These are phyloP conservation scores for Dasyornis broadbenti DNA, from an alignment of 2,113 vertebrate species.

Conservation along the genomic window DNA sequence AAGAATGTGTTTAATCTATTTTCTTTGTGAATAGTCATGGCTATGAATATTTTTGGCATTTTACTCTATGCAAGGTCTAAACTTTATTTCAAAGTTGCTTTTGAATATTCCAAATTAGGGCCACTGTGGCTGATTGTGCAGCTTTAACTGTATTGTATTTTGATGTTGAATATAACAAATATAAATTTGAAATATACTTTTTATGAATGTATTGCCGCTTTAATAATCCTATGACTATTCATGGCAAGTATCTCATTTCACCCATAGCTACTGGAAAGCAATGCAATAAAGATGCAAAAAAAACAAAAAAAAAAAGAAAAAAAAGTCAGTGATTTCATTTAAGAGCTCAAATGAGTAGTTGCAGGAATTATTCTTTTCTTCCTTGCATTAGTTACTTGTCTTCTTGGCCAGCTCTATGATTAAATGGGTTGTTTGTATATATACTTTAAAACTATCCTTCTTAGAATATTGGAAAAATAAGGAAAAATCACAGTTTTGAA, in stretches of 20 bases:
- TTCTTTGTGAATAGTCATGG: background rate
- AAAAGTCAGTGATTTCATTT: background rate
- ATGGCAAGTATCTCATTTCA: background rate
- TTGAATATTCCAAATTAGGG: background rate
- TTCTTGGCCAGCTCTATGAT: background rate
- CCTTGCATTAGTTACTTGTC: background rate
- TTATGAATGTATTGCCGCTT: background rate
- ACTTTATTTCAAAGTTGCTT: background rate
- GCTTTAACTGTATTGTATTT: background rate
- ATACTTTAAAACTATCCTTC: background rate
- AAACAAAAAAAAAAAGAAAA: too few species aligned
- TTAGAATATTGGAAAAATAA: background rate
- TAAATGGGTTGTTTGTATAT: background rate
- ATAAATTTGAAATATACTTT: background rate
- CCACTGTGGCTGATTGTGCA: background rate
- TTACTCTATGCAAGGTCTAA: background rate
- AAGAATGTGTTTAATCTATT: background rate
- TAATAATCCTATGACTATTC: background rate
- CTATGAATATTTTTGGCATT: background rate
- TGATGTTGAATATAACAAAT: background rate
- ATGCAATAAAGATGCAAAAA: background rate
- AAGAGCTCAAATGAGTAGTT: background rate
- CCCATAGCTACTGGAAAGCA: background rate
- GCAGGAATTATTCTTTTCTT: background rate
- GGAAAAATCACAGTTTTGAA: background rate